These are phyloP conservation scores for Danio tinwini DNA, from an alignment of 2,797 vertebrate genomes.

Conservation along the genomic window DNA sequence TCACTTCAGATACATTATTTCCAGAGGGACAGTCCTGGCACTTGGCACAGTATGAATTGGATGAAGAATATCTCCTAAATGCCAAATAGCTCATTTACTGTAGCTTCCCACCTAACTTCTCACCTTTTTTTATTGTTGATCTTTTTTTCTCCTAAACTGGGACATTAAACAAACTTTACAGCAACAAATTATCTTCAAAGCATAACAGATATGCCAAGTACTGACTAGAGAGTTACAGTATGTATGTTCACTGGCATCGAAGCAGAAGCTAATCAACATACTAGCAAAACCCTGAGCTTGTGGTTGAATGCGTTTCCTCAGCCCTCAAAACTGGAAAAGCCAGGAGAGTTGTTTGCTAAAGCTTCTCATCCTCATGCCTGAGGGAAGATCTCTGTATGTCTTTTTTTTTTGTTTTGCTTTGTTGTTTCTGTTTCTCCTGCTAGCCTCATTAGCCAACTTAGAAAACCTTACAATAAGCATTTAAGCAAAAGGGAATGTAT, in stretches of 20 bases:
- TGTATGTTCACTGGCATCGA: constrained; percentile 1
- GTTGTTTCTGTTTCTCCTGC: constrained; percentile 16
- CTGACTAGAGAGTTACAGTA: not conserved
- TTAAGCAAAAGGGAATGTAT: constrained; percentile 35
- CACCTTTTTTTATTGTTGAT: constrained; percentile 4
- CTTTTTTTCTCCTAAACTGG: not conserved
- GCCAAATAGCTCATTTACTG: constrained; percentile 13
- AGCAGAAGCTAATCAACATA: not conserved
- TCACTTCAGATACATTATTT: constrained; percentile 5
- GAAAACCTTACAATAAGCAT: constrained; percentile 36
- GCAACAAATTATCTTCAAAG: not conserved
- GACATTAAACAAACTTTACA: not conserved
- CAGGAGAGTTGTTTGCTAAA: constrained; percentile 28
- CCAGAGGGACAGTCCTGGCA: not conserved
- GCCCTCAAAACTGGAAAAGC: constrained; percentile 13
- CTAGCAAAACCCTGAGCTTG: not conserved
- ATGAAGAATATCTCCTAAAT: not conserved
- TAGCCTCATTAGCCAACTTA: constrained; percentile 41
- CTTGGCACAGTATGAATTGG: constrained; percentile 5
- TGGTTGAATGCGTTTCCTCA: constrained; percentile 30
- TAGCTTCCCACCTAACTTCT: not conserved
- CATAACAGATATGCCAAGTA: not conserved
- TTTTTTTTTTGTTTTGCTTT: constrained; percentile 42
- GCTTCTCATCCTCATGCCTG: constrained; percentile 31
- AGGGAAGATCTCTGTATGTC: constrained; percentile 29